Percentiles rank a stretch among this genome's conserved stretches.
Conservation (phyloP, 2,113 vertebrate species). For the Coregonus clupeaformis region DNA sequence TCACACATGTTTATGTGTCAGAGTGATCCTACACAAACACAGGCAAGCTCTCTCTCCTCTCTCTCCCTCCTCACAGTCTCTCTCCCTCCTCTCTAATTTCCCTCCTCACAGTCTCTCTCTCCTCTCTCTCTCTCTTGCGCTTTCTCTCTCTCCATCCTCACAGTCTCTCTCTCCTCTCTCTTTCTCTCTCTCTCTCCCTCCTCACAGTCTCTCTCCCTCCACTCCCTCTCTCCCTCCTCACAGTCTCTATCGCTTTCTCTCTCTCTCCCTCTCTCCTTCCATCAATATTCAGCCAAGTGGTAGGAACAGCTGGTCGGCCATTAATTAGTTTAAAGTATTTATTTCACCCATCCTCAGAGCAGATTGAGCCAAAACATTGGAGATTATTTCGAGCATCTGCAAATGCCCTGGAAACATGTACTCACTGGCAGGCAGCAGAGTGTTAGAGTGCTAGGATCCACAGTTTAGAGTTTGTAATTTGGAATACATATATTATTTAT, state of each 20-base stretch:
- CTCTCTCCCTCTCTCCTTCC: slow-evolving; percentile 73
- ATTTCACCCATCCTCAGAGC: slow-evolving; percentile 99
- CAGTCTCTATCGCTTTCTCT: background rate
- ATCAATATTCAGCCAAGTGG: slow-evolving; percentile 99
- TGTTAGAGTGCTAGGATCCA: slow-evolving; percentile 84
- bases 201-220: background rate
- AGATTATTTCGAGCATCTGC: slow-evolving; percentile 99
- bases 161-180: slow-evolving; percentile 72
- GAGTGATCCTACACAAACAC: slow-evolving; percentile 98
- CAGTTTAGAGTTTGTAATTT: slow-evolving; percentile 79
- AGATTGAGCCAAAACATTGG: slow-evolving; percentile 99
- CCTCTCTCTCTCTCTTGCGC: background rate
- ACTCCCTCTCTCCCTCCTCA: no score
- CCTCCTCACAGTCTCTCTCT: no score
- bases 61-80: no score
- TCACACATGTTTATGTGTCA: slow-evolving; percentile 95
- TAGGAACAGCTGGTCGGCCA: slow-evolving; percentile 99
- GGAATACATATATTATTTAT: slow-evolving; percentile 16
- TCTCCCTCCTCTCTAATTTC: no score
- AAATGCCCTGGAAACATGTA: slow-evolving; percentile 99
- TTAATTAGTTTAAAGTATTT: slow-evolving; percentile 99
- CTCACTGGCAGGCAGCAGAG: slow-evolving; percentile 81
- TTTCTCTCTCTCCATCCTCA: slow-evolving; percentile 72
- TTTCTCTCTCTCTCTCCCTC: slow-evolving; percentile 36
- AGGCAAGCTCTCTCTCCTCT: slow-evolving; percentile 80